Percentiles rank a stretch among this genome's conserved stretches.
These are phyloP conservation scores for Belgica antarctica DNA, from an alignment of 2,888 invertebrate genomes.

Conservation along the genomic window DNA sequence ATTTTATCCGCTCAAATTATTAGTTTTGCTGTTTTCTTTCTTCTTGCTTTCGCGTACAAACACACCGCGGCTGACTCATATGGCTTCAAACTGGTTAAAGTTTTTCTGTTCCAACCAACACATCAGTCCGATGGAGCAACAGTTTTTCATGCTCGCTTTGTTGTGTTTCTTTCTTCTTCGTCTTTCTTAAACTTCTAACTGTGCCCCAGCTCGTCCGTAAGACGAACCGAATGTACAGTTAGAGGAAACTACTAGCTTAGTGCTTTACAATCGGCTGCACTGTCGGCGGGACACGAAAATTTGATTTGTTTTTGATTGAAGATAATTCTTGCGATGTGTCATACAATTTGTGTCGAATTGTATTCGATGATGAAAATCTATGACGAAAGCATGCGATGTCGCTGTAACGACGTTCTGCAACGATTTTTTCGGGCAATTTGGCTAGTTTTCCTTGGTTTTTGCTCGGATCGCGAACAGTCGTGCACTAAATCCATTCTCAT, in stretches of 20 bases:
- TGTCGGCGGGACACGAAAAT: not conserved
- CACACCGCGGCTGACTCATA: not conserved
- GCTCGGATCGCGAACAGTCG: not conserved
- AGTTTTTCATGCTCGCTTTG: constrained; percentile 24
- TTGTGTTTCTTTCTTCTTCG: constrained; percentile 8
- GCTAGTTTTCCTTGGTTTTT: not conserved
- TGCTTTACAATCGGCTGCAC: not conserved
- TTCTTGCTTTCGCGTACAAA: not conserved
- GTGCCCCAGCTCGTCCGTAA: not conserved
- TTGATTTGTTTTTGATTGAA: not conserved
- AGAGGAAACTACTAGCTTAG: not conserved
- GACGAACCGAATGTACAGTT: constrained; percentile 7
- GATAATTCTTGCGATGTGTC: not conserved
- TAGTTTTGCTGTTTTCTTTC: too few species aligned
- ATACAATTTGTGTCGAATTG: too few species aligned
- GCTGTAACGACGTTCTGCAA: too few species aligned
- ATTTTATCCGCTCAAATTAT: not conserved
- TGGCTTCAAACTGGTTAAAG: not conserved
- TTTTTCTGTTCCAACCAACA: not conserved
- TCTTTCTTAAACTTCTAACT: constrained; percentile 13
- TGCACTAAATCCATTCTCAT: constrained; percentile 34
- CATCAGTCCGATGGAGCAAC: constrained; percentile 14
- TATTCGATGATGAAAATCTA: too few species aligned
- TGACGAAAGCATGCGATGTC: too few species aligned
- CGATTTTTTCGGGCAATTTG: too few species aligned